Base-by-base conservation (phyloP, 1,140 invertebrate genomes). In the Scaptomyza graminum region DNA sequence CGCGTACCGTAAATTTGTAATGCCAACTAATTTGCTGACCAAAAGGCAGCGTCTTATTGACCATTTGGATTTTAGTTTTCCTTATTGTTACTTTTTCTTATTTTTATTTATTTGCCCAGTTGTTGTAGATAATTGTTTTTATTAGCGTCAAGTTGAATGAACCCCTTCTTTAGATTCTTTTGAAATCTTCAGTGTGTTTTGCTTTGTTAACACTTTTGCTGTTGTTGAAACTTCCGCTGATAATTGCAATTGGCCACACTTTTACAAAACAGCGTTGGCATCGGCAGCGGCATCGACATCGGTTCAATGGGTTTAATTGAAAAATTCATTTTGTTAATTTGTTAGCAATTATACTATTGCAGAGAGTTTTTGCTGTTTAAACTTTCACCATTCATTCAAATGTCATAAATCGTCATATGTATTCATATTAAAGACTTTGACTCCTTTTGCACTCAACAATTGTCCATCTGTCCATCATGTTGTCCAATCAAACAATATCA, bases 261-360 rank as follows among this genome's bases (percentile, higher is more conserved):
- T 59, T 63, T 69, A 65, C 61, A 31, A 25, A 16, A 34, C 31
- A 7, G 31, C 31, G 7, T 34, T 22, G 3, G 25, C 37, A n/a
- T 4, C n/a, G n/a, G n/a, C n/a, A n/a, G n/a, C 31, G 5, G 6
- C 28, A 6, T 31, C 37, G 3, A 11, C 37, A 5, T 4, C 31
- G 5, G 61, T 63, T 51, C 43, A 74, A 57, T 72, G 54, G 54
- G n/a, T 11, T 55, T 67, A 73, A 77, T 77, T 74, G 65, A 63
- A 65, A 34, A 74, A 68, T 63, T 77, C 60, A 77, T 77, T 77
- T 76, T 55, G 64, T 69, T 74, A 76, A 76, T 76, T 76, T 76
- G 71, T 50, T 74, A 44, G 46, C 65, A 77, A 70, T 77, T 74
- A 74, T 70, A 64, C 22, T 63, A 64, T 28, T 63, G 56, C 59